A percentile compares a stretch with the other conserved stretches of the same genome.
phyloP scores from a whole-genome alignment of 2,113 vertebrate genomes.

The Perognathus longimembris region DNA sequence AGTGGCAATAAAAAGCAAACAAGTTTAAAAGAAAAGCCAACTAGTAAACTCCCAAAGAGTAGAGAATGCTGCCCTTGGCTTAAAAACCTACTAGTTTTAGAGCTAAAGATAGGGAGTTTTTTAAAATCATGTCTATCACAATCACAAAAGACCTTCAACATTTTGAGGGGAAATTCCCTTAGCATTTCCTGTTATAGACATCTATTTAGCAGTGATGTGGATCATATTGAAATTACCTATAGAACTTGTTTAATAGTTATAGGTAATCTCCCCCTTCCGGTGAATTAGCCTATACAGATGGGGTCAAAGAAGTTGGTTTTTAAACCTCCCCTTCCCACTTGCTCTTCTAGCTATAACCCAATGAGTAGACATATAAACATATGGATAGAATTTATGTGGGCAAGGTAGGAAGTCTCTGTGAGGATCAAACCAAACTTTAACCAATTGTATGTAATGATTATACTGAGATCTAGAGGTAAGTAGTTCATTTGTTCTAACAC shows the following conservation, averaged over 20 bases:
- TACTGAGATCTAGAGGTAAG: not conserved
- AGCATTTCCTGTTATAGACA: not conserved
- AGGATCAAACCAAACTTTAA: not conserved
- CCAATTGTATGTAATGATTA: not conserved
- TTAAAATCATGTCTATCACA: not conserved
- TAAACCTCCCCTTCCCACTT: not conserved
- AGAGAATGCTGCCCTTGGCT: not conserved
- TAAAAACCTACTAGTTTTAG: not conserved
- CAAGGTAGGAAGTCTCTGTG: not conserved
- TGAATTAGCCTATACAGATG: not conserved
- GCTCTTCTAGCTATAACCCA: not conserved
- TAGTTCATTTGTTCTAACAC: not conserved
- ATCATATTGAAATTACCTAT: not conserved
- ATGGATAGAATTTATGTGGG: not conserved
- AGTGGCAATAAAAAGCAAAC: not conserved
- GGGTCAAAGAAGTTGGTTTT: not conserved
- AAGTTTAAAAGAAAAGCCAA: not conserved
- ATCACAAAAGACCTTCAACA: not conserved
- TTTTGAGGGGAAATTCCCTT: not conserved
- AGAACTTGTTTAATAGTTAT: not conserved
- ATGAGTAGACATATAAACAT: not conserved
- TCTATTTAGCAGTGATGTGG: not conserved
- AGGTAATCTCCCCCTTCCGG: not conserved
- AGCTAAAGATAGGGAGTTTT: not conserved
- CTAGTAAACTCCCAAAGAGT: not conserved